Evolutionary conservation across 2,888 invertebrate genomes (phyloP), one percentile per base, ranked within the genome.

Genomic region (Panorpa germanica): DNA sequence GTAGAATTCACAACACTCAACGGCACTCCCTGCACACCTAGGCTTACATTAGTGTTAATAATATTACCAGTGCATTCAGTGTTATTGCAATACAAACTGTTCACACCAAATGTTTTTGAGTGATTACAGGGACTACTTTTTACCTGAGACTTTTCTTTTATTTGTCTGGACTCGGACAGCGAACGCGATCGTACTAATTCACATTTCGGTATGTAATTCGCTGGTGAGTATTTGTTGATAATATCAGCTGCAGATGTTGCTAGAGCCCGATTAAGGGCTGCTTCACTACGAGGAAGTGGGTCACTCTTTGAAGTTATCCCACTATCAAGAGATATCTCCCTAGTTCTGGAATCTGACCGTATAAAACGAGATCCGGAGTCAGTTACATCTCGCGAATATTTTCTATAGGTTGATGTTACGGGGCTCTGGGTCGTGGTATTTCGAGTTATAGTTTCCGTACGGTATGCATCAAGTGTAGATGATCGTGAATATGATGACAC

Each of bases 191-290:
- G 52, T 51, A 50, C 48, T 42, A 52, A 47, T 50, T 55, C 55
- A 50, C 48, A 48, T 45, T 52, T 54, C 36, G 78, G 76, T 45
- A 72, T 65, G 50, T 80, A 78, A 47, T 72, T 69, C 22, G 70
- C 63, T 28, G 77, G 74, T 21, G 77, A 77, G 46, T 80, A 80
- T 50, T 74, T 77, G 44, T 70, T 71, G 46, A 72, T 69, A 37
- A 77, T 52, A 37, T 78, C 76, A 18, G 74, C 68, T 2, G 61
- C 62, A 30, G 59, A 69, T 65, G 61, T 70, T 29, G 58, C 61
- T 43, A 61, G 45, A 17, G 61, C 57, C 19, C 59, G 59, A 5
- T 59, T 61, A 40, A 55, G 57, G 43, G 59, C 57, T 45, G 52
- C 55, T 46, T 50, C 47, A 41, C 65, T 40, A 46, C 64, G 45